phyloP scores from a whole-genome alignment of 2,888 invertebrate genomes.

The Phortica magna region DNA sequence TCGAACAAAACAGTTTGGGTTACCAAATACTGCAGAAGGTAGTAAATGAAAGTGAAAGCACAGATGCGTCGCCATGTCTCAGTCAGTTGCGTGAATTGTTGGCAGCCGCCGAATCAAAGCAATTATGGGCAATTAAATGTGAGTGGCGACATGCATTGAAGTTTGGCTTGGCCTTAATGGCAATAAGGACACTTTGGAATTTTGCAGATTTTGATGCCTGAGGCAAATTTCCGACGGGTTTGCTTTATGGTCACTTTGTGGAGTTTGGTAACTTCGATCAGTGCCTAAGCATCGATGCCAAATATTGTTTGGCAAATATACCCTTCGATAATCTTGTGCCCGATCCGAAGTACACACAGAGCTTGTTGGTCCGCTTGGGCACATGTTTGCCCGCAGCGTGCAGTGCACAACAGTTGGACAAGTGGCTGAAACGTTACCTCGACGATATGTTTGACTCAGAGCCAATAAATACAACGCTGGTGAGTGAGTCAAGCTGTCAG shows the following conservation, averaged over 20 bases:
- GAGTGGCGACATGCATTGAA: constrained; percentile 28
- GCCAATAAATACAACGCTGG: constrained; percentile 34
- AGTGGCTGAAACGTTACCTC: constrained; percentile 48
- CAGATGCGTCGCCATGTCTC: constrained; percentile 46
- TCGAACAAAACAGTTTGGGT: constrained; percentile 61
- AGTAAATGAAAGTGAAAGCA: constrained; percentile 20
- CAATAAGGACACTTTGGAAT: neutral
- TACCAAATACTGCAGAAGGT: constrained; percentile 57
- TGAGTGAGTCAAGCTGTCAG: constrained; percentile 28
- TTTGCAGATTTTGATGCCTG: constrained; percentile 43
- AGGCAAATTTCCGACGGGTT: constrained; percentile 43
- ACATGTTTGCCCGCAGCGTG: constrained; percentile 50
- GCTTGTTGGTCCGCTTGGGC: constrained; percentile 44
- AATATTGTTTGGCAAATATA: constrained; percentile 41
- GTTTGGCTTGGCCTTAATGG: neutral
- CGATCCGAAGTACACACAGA: neutral
- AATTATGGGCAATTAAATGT: constrained; percentile 55
- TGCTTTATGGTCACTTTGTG: constrained; percentile 36
- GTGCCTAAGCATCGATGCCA: constrained; percentile 28
- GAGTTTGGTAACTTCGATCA: constrained; percentile 43
- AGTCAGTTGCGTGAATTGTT: constrained; percentile 51
- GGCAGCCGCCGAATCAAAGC: constrained; percentile 44
- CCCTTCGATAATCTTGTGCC: constrained; percentile 40
- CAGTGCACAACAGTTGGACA: constrained; percentile 43
- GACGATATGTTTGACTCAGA: constrained; percentile 40